phyloP scores from a whole-genome alignment of 2,888 invertebrate genomes.

The Papilio demoleus region DNA sequence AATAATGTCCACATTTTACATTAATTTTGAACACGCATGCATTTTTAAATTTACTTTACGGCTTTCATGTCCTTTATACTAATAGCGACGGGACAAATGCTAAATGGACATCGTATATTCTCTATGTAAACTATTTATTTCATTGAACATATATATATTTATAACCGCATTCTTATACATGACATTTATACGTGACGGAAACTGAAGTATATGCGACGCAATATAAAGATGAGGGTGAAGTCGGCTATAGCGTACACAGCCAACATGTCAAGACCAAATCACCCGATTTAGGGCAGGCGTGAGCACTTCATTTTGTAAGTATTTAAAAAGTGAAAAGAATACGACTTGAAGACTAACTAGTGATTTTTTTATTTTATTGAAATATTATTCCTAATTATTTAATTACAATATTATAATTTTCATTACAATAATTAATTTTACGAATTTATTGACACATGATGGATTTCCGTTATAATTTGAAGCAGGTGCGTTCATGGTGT shows the following conservation, averaged over 20 bases:
- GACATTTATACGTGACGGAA: too few relatives aligned
- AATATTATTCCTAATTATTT: not conserved
- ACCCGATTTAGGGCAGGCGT: too few relatives aligned
- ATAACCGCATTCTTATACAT: not conserved
- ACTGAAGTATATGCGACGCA: too few relatives aligned
- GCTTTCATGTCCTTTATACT: not conserved
- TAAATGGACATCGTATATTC: not conserved
- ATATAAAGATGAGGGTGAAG: too few relatives aligned
- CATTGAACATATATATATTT: too few relatives aligned
- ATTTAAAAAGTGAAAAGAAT: too few relatives aligned
- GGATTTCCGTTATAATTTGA: constrained; percentile 8
- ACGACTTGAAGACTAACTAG: not conserved
- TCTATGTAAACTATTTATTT: not conserved
- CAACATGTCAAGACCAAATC: too few relatives aligned
- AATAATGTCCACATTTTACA: constrained; percentile 46
- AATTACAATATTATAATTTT: too few relatives aligned
- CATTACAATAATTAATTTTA: constrained; percentile 1
- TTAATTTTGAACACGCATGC: constrained; percentile 43
- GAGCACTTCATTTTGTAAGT: too few relatives aligned
- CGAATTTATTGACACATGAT: constrained; percentile 6
- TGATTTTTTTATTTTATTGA: not conserved
- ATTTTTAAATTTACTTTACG: constrained; percentile 18
- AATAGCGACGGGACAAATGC: not conserved
- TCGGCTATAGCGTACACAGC: too few relatives aligned
- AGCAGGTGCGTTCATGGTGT: constrained; percentile 21